phyloP scores from a whole-genome alignment of 2,113 vertebrate species.

The Dipodomys ordii region DNA sequence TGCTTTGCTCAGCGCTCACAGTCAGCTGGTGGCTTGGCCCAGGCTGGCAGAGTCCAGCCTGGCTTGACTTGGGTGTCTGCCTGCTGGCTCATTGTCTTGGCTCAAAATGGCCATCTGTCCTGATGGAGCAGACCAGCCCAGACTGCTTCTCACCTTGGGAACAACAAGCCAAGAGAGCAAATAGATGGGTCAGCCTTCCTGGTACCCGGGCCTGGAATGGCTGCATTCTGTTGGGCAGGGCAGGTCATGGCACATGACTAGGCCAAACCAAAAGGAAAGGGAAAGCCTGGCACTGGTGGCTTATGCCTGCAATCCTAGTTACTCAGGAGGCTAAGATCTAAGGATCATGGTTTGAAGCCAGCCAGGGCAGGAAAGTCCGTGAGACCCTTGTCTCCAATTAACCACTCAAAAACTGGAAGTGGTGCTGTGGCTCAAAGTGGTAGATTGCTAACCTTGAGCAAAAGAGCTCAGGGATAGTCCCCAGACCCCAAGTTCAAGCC shows the following conservation, averaged over 20 bases:
- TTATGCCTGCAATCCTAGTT: too few relatives aligned
- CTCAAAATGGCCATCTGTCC: neutral
- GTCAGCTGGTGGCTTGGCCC: neutral
- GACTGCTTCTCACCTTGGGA: neutral
- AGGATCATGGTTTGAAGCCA: too few relatives aligned
- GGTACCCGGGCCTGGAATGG: neutral
- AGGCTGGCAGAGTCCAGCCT: neutral
- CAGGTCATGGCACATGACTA: neutral
- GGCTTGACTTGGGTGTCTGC: neutral
- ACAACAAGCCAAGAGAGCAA: neutral
- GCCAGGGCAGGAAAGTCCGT: too few relatives aligned
- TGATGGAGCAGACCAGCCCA: neutral
- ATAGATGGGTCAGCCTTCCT: neutral
- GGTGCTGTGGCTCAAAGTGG: too few relatives aligned
- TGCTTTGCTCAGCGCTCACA: neutral
- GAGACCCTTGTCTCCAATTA: too few relatives aligned
- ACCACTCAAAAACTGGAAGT: too few relatives aligned
- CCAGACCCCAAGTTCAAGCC: too few relatives aligned
- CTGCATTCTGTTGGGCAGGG: neutral
- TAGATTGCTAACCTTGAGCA: too few relatives aligned
- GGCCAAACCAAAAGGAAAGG: neutral
- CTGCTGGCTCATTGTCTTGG: neutral
- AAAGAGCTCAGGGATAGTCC: too few relatives aligned
- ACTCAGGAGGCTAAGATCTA: too few relatives aligned
- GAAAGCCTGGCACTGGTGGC: too few relatives aligned